A percentile compares a stretch with the other conserved stretches of the same genome.
These are phyloP conservation scores for Eledone cirrhosa DNA, from an alignment of 2,888 invertebrate genomes.

Conservation along the genomic window DNA sequence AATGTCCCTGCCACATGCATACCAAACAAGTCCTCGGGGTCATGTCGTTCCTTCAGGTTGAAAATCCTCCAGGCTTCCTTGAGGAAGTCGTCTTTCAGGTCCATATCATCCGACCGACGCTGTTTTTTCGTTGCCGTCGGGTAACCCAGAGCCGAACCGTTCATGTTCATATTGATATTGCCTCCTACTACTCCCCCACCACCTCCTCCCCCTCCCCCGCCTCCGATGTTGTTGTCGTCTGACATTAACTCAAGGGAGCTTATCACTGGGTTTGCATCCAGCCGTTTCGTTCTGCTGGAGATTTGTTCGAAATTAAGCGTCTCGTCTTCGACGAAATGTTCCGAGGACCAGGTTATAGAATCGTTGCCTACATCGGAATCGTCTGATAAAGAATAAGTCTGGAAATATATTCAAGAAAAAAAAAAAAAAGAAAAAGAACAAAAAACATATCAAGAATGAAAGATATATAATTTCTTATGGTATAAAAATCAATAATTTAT, in stretches of 20 bases:
- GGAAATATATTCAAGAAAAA: not conserved
- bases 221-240: no score
- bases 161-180: no score
- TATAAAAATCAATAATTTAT: no score
- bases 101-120: not conserved
- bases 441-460: no score
- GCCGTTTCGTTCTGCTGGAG: not conserved
- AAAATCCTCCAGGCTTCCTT: slow-evolving; percentile 18
- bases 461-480: no score
- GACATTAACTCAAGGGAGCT: no score
- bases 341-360: slow-evolving; percentile 3
- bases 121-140: not conserved
- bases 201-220: no score
- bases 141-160: no score
- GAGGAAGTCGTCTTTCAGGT: slow-evolving; percentile 6
- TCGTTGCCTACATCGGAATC: slow-evolving; percentile 20
- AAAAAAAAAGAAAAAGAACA: not conserved
- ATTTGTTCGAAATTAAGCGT: not conserved
- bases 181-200: no score
- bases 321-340: not conserved
- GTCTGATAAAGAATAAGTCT: slow-evolving; percentile 20
- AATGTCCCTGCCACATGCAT: slow-evolving; percentile 19
- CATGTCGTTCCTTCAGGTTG: not conserved
- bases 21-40: slow-evolving; percentile 16
- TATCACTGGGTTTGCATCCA: no score